Percentiles rank a stretch among this genome's conserved stretches.
phyloP scores from a whole-genome alignment of 2,797 vertebrate genomes.

The Australoheros facetus region DNA sequence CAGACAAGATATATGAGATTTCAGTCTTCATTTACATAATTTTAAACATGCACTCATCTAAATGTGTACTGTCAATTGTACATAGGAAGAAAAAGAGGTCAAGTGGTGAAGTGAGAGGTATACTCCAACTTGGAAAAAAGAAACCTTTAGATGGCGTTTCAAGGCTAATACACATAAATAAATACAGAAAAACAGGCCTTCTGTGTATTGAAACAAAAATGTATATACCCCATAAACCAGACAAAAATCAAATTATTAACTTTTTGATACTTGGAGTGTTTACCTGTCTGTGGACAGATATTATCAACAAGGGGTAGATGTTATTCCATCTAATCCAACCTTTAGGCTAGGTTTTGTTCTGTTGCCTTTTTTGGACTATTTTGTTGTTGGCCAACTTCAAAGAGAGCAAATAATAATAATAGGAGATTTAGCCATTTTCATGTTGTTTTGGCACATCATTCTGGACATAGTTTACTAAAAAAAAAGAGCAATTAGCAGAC shows the following conservation, averaged over 20 bases:
- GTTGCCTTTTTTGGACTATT: not conserved
- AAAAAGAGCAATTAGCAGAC: not conserved
- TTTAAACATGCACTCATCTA: not conserved
- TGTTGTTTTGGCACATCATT: not conserved
- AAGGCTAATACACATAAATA: not conserved
- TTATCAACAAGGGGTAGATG: not conserved
- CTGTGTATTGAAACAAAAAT: not conserved
- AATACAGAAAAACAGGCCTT: not conserved
- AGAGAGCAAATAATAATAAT: not conserved
- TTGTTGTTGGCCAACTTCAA: not conserved
- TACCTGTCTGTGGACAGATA: not conserved
- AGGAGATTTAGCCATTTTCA: not conserved
- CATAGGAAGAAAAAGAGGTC: not conserved
- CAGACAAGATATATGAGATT: not conserved
- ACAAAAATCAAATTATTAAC: not conserved
- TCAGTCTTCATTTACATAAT: not conserved
- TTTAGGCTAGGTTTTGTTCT: not conserved
- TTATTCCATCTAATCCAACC: not conserved
- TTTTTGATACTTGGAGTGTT: too few species aligned
- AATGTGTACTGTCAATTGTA: not conserved
- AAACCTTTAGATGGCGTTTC: not conserved
- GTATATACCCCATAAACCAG: not conserved
- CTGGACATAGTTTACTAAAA: not conserved
- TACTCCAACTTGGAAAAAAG: not conserved
- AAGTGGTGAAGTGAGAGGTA: not conserved